A percentile compares a stretch with the other conserved stretches of the same genome.
phyloP scores from a whole-genome alignment of 2,888 invertebrate species.

The Zonitis immaculata region DNA sequence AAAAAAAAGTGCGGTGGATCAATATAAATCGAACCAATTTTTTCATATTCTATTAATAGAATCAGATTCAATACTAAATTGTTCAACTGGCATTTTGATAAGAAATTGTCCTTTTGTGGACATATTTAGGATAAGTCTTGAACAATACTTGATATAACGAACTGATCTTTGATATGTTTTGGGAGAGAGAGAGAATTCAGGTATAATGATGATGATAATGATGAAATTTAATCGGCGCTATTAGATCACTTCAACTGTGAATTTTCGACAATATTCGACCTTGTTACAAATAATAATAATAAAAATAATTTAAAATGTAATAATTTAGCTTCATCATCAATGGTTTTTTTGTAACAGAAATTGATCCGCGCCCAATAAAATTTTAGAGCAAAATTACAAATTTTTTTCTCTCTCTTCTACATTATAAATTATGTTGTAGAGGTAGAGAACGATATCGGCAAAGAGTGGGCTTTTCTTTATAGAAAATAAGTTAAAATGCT shows the following conservation, averaged over 20 bases:
- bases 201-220: too few species aligned
- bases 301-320: too few species aligned
- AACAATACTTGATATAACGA: constrained; percentile 47
- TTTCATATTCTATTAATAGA: constrained; percentile 5
- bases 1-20: constrained; percentile 29
- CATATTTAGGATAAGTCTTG: constrained; percentile 44
- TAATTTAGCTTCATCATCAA: not conserved
- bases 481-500: constrained; percentile 20
- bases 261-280: constrained; percentile 6
- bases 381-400: too few species aligned
- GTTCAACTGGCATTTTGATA: constrained; percentile 41
- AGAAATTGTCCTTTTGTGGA: constrained; percentile 47
- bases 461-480: constrained; percentile 17
- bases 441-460: constrained; percentile 18
- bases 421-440: constrained; percentile 22
- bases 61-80: constrained; percentile 13
- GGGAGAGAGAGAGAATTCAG: constrained; percentile 9
- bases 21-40: constrained; percentile 18
- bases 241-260: constrained; percentile 22
- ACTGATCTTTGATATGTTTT: constrained; percentile 34
- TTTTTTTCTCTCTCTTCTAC: too few species aligned
- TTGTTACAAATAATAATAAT: not conserved
- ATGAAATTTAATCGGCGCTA: constrained; percentile 38
- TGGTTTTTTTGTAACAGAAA: too few species aligned
- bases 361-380: too few species aligned